These are phyloP conservation scores for Sprattus sprattus DNA, from an alignment of 2,113 vertebrate species.

Conservation along the genomic window DNA sequence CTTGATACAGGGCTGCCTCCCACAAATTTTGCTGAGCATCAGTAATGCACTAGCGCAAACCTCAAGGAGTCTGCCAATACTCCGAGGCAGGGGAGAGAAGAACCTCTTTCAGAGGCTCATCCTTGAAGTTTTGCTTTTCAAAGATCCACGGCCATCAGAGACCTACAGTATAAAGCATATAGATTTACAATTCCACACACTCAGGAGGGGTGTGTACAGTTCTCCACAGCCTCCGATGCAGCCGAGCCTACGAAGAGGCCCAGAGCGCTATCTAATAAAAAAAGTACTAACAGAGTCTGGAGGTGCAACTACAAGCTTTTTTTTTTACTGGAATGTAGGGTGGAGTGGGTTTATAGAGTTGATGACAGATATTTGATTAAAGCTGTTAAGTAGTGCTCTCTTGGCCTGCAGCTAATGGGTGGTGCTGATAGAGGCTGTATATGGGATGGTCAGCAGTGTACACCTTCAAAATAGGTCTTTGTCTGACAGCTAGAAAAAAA, in stretches of 20 bases:
- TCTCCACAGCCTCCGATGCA: slow-evolving; percentile 25
- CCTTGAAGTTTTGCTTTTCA: slow-evolving; percentile 24
- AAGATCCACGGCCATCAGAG: slow-evolving; percentile 27
- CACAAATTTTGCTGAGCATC: slow-evolving; percentile 12
- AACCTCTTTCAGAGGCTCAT: neutral
- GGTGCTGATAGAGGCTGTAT: slow-evolving; percentile 51
- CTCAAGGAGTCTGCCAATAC: slow-evolving; percentile 23
- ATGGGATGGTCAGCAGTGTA: slow-evolving; percentile 31
- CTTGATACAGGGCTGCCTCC: slow-evolving; percentile 8
- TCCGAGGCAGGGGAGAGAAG: slow-evolving; percentile 22
- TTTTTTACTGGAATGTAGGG: slow-evolving; percentile 41
- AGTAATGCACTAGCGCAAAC: neutral
- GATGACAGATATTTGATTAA: slow-evolving; percentile 62
- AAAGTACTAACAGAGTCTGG: neutral
- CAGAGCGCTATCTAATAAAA: slow-evolving; percentile 25
- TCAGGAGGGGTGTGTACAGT: slow-evolving; percentile 29
- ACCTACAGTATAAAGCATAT: slow-evolving; percentile 16
- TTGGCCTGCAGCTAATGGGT: slow-evolving; percentile 45
- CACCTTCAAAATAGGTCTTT: slow-evolving; percentile 19
- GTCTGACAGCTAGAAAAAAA: slow-evolving; percentile 1
- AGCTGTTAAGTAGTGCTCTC: slow-evolving; percentile 43
- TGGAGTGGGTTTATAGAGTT: slow-evolving; percentile 43
- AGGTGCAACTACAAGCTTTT: neutral
- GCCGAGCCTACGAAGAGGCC: slow-evolving; percentile 17
- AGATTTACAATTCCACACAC: slow-evolving; percentile 33